Evolutionary conservation across 2,113 vertebrate species (phyloP).

Genomic region (Erpornis zantholeuca): DNA sequence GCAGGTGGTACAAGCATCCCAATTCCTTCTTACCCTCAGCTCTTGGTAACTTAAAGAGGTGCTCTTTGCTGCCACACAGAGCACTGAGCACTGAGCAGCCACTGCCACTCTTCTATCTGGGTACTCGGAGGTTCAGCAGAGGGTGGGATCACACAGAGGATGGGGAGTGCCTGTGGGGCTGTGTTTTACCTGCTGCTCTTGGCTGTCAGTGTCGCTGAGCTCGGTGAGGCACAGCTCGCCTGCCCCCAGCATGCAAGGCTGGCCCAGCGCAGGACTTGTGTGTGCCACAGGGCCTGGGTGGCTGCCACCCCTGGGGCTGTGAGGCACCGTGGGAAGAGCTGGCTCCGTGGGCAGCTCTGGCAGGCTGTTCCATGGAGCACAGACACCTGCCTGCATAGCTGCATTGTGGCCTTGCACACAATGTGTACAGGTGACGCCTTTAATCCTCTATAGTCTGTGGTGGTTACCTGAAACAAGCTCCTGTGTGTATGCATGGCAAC

Average conservation of each 20-base stretch:
- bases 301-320: not conserved
- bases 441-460: not conserved
- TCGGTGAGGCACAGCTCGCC: not conserved
- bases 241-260: not conserved
- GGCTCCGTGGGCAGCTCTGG: not conserved
- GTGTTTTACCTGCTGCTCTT: not conserved
- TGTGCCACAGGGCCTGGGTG: not conserved
- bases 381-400: fast-evolving
- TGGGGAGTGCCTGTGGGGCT: not conserved
- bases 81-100: not conserved
- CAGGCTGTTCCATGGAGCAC: not conserved
- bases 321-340: not conserved
- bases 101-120: fast-evolving
- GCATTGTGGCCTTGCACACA: not conserved
- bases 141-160: not conserved
- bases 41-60: not conserved
- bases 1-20: not conserved
- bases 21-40: not conserved
- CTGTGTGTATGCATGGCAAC: not conserved
- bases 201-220: fast-evolving
- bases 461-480: no score
- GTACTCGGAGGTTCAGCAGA: not conserved
- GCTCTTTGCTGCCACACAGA: not conserved
- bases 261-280: not conserved
- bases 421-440: no score